Evolutionary conservation across 2,797 vertebrate genomes (phyloP).

Genomic region (Hydrolagus colliei): DNA sequence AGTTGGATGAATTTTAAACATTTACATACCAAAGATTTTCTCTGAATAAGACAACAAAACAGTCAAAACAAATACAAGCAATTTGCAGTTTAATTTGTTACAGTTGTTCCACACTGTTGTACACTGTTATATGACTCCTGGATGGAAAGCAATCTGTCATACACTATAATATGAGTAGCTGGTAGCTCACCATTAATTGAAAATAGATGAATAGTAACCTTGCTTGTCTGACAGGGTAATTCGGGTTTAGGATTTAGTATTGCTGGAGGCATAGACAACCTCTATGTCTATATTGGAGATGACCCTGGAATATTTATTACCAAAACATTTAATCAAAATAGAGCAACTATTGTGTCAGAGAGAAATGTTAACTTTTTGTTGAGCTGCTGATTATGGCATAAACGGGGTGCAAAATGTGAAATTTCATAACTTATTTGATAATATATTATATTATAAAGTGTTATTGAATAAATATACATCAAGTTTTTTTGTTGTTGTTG

Average conservation of each 20-base stretch:
- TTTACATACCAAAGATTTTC: neutral
- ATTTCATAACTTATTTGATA: too few species aligned
- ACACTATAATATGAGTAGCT: too few species aligned
- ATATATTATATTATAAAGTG: too few species aligned
- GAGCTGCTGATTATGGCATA: too few species aligned
- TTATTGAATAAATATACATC: too few species aligned
- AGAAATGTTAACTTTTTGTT: too few species aligned
- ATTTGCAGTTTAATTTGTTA: neutral
- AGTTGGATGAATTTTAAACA: neutral
- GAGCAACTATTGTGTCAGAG: too few species aligned
- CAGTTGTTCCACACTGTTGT: neutral
- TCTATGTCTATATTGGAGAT: conserved; percentile 75
- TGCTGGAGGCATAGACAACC: conserved; percentile 91
- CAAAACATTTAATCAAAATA: conserved; percentile 46
- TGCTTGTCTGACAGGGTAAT: conserved; percentile 72
- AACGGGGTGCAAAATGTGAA: too few species aligned
- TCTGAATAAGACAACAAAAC: neutral
- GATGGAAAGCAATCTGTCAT: too few species aligned
- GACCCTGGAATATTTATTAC: conserved; percentile 97
- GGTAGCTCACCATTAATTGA: too few species aligned
- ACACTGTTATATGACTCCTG: neutral
- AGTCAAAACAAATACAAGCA: neutral
- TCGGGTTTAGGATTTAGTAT: conserved; percentile 94
- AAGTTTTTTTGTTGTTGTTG: too few species aligned
- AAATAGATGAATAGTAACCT: neutral